Percentiles rank a stretch among this genome's conserved stretches.
phyloP scores from a whole-genome alignment of 2,797 vertebrate genomes.

The Coregonus sp. region DNA sequence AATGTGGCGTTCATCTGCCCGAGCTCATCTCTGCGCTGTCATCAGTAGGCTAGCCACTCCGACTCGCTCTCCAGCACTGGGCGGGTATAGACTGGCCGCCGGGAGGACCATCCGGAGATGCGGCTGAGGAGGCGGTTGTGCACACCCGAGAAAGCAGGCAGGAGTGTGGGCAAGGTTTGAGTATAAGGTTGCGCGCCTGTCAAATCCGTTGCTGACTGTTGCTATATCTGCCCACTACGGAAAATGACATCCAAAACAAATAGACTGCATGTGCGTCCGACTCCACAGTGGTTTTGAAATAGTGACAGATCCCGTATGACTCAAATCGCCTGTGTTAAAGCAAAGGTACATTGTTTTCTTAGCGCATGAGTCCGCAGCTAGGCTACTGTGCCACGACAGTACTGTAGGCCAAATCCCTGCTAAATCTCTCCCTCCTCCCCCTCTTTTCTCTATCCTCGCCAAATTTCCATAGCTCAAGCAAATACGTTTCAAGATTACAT shows the following conservation, averaged over 20 bases:
- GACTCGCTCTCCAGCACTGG: conserved; percentile 35
- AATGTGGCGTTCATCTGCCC: conserved; percentile 47
- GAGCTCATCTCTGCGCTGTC: conserved; percentile 47
- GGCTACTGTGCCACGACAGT: conserved; percentile 5
- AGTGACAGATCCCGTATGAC: not conserved
- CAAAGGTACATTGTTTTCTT: not conserved
- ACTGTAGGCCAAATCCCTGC: not conserved
- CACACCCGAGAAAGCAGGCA: conserved; percentile 30
- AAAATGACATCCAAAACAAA: conserved; percentile 20
- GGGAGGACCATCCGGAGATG: conserved; percentile 66
- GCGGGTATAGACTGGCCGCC: conserved; percentile 64
- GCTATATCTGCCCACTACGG: conserved; percentile 48
- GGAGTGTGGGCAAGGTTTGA: conserved; percentile 40
- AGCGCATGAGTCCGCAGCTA: not conserved
- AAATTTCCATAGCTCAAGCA: conserved; percentile 1
- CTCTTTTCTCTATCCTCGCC: conserved; percentile 5
- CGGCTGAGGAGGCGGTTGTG: conserved; percentile 60
- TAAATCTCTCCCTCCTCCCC: not conserved
- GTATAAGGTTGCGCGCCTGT: conserved; percentile 37
- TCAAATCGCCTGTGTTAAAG: not conserved
- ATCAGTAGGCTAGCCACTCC: conserved; percentile 18
- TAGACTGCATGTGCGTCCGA: not conserved
- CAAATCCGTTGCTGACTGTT: conserved; percentile 36
- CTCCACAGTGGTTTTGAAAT: not conserved
- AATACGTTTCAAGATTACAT: conserved; percentile 30